These are phyloP conservation scores for Frieseomelitta varia DNA, from an alignment of 1,140 invertebrate genomes.

Conservation along the genomic window DNA sequence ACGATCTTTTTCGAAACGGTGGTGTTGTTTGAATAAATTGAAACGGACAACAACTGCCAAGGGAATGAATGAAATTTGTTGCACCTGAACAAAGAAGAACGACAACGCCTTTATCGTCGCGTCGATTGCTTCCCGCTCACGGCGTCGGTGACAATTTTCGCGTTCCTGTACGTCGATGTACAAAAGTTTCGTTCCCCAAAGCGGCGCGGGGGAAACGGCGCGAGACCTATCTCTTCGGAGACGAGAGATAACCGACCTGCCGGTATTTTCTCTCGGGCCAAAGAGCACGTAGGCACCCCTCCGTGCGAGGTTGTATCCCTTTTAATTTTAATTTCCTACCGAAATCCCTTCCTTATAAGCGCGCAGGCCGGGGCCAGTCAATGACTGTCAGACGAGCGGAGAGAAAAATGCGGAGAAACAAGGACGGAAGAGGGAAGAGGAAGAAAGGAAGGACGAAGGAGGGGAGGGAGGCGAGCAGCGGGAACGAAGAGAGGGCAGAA, in stretches of 20 bases:
- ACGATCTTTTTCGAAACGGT: too few relatives aligned
- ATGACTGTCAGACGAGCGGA: conserved; percentile 58
- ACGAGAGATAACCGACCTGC: conserved; percentile 41
- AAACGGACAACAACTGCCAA: too few relatives aligned
- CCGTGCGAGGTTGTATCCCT: conserved; percentile 61
- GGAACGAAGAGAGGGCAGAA: conserved; percentile 12
- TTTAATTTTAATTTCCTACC: conserved; percentile 78
- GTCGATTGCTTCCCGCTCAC: neutral
- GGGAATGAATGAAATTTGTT: too few relatives aligned
- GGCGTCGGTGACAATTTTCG: neutral
- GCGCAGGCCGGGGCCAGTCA: conserved; percentile 47
- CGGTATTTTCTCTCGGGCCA: conserved; percentile 55
- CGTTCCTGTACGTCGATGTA: conserved; percentile 13
- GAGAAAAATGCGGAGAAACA: conserved; percentile 44
- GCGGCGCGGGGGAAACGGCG: neutral
- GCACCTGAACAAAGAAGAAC: too few relatives aligned
- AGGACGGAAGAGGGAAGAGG: conserved; percentile 11
- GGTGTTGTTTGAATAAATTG: too few relatives aligned
- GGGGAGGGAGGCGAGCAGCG: neutral
- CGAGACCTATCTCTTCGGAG: conserved; percentile 47
- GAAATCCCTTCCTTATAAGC: conserved; percentile 73
- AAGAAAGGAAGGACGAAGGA: neutral
- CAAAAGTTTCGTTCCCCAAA: conserved; percentile 15
- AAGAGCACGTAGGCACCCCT: conserved; percentile 57
- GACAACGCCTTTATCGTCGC: neutral